Percentiles rank a stretch among this genome's conserved stretches.
Evolutionary conservation across 2,888 invertebrate species (phyloP).

Genomic region (Cheilosia impressa): DNA sequence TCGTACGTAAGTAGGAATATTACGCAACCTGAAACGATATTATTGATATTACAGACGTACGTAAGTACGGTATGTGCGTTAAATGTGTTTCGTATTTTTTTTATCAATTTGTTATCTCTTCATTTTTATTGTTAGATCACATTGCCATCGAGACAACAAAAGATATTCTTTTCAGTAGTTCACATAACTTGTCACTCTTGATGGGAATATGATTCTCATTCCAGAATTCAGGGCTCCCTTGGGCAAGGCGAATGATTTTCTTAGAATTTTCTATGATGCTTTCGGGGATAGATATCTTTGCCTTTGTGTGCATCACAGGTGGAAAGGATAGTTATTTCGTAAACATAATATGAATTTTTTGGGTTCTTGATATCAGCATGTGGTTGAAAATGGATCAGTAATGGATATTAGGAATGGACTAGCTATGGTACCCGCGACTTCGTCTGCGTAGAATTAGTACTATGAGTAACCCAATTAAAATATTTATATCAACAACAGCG

Average conservation of each 20-base stretch:
- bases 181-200: constrained; percentile 51
- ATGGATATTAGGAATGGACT: too few relatives aligned
- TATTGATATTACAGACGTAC: constrained; percentile 27
- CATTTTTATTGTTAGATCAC: constrained; percentile 62
- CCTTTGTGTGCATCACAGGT: background rate
- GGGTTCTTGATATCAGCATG: too few relatives aligned
- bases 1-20: constrained; percentile 34
- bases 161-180: constrained; percentile 55
- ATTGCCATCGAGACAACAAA: constrained; percentile 67
- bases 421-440: too few relatives aligned
- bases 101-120: constrained; percentile 48
- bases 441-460: too few relatives aligned
- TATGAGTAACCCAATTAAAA: too few relatives aligned
- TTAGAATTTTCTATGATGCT: constrained; percentile 24
- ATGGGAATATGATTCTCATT: constrained; percentile 59
- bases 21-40: constrained; percentile 60
- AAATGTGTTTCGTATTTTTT: constrained; percentile 3
- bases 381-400: too few relatives aligned
- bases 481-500: too few relatives aligned
- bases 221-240: constrained; percentile 16
- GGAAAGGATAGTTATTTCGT: constrained; percentile 23
- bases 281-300: background rate
- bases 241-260: constrained; percentile 23
- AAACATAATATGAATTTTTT: background rate
- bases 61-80: background rate